phyloP scores from a whole-genome alignment of 2,797 vertebrate genomes.

The Ctenochaetus hawaiiensis region DNA sequence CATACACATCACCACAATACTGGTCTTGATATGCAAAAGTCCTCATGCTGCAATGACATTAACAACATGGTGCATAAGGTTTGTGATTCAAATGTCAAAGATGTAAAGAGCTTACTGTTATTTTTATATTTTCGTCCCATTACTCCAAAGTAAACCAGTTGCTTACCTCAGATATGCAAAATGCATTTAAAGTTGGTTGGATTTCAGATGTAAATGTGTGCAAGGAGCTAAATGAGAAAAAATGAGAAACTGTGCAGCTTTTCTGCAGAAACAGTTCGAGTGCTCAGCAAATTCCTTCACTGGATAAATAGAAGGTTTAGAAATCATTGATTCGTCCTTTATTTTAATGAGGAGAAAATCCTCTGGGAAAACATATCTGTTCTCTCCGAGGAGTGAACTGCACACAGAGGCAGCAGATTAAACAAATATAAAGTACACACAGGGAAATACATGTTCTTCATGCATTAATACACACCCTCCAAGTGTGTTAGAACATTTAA shows the following conservation, averaged over 20 bases:
- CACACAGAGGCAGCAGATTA: slow-evolving; percentile 53
- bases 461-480: slow-evolving; percentile 28
- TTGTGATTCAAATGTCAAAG: too few species aligned
- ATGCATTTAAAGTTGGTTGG: background rate
- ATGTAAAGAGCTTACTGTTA: background rate
- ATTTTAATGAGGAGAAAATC: slow-evolving; percentile 70
- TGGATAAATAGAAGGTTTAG: slow-evolving; percentile 57
- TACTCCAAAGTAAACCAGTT: background rate
- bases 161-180: background rate
- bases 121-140: background rate
- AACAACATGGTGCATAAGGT: too few species aligned
- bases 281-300: slow-evolving; percentile 60
- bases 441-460: slow-evolving; percentile 42
- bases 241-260: slow-evolving; percentile 14
- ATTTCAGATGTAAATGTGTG: slow-evolving; percentile 20
- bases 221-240: slow-evolving; percentile 15
- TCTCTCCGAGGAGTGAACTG: slow-evolving; percentile 48
- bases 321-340: slow-evolving; percentile 76
- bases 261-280: slow-evolving; percentile 25
- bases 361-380: slow-evolving; percentile 22
- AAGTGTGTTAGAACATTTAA: slow-evolving; percentile 18
- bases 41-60: background rate
- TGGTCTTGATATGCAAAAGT: background rate
- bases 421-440: slow-evolving; percentile 30
- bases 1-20: background rate